A percentile compares a stretch with the other conserved stretches of the same genome.
phyloP scores from a whole-genome alignment of 2,113 vertebrate species.

The Pomatostomus ruficeps region DNA sequence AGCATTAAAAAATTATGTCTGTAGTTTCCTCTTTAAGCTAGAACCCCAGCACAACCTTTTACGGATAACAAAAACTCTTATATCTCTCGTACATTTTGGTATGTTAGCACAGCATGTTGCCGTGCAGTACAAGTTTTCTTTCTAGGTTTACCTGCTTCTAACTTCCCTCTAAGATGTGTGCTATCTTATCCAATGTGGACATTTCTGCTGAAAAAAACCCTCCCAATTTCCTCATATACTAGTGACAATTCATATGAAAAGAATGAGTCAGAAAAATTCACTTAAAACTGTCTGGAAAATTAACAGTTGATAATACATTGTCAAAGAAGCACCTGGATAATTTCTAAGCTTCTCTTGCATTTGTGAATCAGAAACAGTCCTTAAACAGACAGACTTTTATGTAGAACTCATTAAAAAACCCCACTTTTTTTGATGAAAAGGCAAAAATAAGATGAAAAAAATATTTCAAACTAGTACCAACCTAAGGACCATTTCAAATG shows the following conservation, averaged over 20 bases:
- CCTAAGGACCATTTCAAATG: not conserved
- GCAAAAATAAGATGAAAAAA: not conserved
- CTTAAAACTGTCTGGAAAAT: not conserved
- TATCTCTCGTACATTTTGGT: not conserved
- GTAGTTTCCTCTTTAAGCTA: not conserved
- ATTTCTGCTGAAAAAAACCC: not conserved
- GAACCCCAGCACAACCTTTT: not conserved
- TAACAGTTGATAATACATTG: not conserved
- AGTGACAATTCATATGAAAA: not conserved
- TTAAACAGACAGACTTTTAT: not conserved
- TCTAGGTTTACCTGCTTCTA: not conserved
- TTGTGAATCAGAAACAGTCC: not conserved
- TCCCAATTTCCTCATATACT: not conserved
- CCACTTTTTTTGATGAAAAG: not conserved
- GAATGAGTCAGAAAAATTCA: not conserved
- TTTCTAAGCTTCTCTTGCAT: not conserved
- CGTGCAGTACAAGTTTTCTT: not conserved
- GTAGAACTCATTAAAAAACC: fast-evolving
- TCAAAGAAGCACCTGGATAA: not conserved
- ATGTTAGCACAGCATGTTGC: not conserved
- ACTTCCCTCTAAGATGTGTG: not conserved
- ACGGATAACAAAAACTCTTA: not conserved
- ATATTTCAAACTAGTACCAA: not conserved
- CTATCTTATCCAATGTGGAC: not conserved
- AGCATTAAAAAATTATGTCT: not conserved